Base-by-base conservation (phyloP, 2,888 invertebrate genomes). In the Diadegma fenestrale region DNA sequence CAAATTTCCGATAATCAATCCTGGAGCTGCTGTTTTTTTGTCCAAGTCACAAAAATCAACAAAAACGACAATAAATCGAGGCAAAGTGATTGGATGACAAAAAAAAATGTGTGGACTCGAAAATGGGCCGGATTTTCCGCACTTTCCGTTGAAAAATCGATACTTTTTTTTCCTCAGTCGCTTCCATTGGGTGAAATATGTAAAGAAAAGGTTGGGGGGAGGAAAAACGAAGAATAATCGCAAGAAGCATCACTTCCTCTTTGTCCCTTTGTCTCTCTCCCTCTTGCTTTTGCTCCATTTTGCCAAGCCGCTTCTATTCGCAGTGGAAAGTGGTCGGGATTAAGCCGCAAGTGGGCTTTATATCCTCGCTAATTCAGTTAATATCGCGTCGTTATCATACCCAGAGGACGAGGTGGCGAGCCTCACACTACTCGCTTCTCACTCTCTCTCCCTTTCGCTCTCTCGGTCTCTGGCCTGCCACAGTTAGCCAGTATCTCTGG, bases 301-400 rank as follows among this genome's bases (percentile, higher is more conserved):
- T 26, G 14, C 26, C 14, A 14, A 10, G 14, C 26, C 30, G 30
- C 69, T 61, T 17, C 19, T 48, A 43, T 84, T 63, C 63, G 87
- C 88, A 83, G 64, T 76, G 71, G 80, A 82, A 88, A 89, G 88
- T 87, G 88, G 90, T 85, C 82, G 86, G 88, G 88, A 91, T 91
- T 90, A 91, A 91, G 89, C 89, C 89, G 88, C 91, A 88, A 89
- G 90, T 89, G 89, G 89, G 88, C 88, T 89, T 89, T 90, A 90
- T 89, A 91, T 90, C 88, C 88, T 83, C 83, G 88, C 88, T 91
- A 91, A 91, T 91, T 91, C 88, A 89, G 88, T 90, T 90, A 91
- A 89, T 89, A 88, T 87, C 82, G 87, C 86, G 88, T 89, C 88
- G 88, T 90, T 89, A 90, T 88, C 86, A 78, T 87, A 82, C 86